Base-by-base conservation (phyloP, 2,113 vertebrate genomes). In the Leptobrachium leishanense region DNA sequence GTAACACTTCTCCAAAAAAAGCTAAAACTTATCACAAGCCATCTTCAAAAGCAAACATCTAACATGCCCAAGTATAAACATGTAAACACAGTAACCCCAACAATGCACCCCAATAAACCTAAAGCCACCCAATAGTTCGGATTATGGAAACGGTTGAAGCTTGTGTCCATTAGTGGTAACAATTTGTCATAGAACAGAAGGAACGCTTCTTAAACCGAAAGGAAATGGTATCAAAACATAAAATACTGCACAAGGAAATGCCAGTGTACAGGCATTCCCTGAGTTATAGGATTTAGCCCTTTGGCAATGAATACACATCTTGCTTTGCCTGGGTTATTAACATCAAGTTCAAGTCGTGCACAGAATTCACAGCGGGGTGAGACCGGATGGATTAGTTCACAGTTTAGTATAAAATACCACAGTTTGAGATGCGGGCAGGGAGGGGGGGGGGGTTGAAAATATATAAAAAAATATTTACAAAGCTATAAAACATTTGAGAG, bases 391-490 rank as follows among this genome's bases (percentile, higher is more conserved):
- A 10, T 79, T 72, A 72, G 9, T 6, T 79, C 77, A 79, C 77
- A 79, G 69, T 69, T 79, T 74, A 3, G 65, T 67, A 62, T 79
- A 79, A 79, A 69, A 79, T 71, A 71, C 70, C 77, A 79, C 77
- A 79, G 70, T 59, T 55, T 73, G n/a, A 65, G 64, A 65, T 13
- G 43, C 20, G 20, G 20, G 20, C 0, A 1, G 20, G 20, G 20
- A 1, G 20, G 20, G 20, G 20, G 20, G 20, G 7, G 46, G 46
- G 46, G 46, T n/a, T 68, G 42, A 2, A 20, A n/a, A 31, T 43
- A 43, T 44, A 73, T 2, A 70, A n/a, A 73, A 50, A 73, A 42
- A 59, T 12, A 42, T 41, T 13, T 59, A 59, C 55, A 59, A 4
- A 59, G 10, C 10, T 59, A 59, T 8, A 57, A 69, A 70, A 6